These are phyloP conservation scores for Aphidoletes aphidimyza DNA, from an alignment of 2,888 invertebrate species.

Conservation along the genomic window DNA sequence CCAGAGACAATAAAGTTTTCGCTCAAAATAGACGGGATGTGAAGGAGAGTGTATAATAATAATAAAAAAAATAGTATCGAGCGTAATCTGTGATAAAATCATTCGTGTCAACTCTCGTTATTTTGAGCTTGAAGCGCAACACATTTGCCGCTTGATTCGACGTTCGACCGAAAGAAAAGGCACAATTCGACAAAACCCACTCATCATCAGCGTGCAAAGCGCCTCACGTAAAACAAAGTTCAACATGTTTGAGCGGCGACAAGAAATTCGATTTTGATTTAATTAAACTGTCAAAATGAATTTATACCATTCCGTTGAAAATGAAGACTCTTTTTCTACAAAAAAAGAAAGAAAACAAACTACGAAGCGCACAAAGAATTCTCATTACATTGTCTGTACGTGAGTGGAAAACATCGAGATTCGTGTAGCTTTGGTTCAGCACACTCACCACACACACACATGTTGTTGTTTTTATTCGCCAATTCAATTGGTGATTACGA, in stretches of 20 bases:
- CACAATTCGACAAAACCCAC: neutral
- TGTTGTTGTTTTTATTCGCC: neutral
- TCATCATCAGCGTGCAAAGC: no score
- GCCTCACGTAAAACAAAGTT: neutral
- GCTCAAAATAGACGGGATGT: neutral
- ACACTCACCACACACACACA: neutral
- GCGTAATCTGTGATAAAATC: neutral
- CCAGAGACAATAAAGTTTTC: conserved; percentile 19
- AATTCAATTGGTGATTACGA: neutral
- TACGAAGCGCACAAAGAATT: neutral
- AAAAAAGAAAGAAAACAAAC: neutral
- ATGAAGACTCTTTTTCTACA: no score
- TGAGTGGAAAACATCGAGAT: neutral
- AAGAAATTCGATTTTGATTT: conserved; percentile 49
- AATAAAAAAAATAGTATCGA: neutral
- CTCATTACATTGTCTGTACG: neutral
- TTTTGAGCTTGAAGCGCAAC: neutral
- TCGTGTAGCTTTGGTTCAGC: neutral
- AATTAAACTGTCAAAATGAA: conserved; percentile 51
- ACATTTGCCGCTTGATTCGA: neutral
- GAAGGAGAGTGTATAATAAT: no score
- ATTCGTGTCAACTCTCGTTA: neutral
- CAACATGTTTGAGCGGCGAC: neutral
- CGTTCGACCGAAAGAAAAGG: neutral
- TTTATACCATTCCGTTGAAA: neutral